Conservation (phyloP, 2,797 vertebrate species). For the Rhinoraja longicauda region DNA sequence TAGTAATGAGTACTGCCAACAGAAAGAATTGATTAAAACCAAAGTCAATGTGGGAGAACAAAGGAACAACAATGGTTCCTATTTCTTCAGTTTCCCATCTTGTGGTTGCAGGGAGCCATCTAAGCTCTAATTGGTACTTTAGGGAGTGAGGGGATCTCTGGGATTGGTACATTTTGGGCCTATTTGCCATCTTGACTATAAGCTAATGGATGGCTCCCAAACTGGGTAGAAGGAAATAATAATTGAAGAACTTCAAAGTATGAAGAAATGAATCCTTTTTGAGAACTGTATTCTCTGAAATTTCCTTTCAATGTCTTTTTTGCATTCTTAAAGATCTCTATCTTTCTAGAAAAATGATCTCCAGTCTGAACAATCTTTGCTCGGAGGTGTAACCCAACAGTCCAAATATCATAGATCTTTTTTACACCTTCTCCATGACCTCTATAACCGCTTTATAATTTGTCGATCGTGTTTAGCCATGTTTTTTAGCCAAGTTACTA, state of each 20-base stretch:
- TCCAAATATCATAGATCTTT: not conserved
- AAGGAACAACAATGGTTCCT: not conserved
- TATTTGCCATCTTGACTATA: not conserved
- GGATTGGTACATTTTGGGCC: not conserved
- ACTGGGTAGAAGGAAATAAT: not conserved
- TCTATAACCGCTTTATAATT: too few species aligned
- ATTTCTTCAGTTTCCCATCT: not conserved
- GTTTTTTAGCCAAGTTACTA: too few species aligned
- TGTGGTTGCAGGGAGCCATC: not conserved
- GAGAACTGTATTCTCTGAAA: not conserved
- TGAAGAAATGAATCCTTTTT: not conserved
- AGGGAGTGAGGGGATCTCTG: not conserved
- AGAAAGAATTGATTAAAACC: not conserved
- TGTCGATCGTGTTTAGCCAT: too few species aligned
- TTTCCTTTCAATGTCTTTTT: not conserved
- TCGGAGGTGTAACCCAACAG: too few species aligned
- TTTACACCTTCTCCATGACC: not conserved
- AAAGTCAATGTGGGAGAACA: not conserved
- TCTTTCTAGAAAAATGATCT: too few species aligned
- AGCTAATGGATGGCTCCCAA: not conserved
- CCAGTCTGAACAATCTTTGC: too few species aligned
- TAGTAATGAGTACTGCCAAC: not conserved
- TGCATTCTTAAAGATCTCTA: too few species aligned
- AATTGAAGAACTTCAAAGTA: not conserved
- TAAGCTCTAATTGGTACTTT: not conserved